These are phyloP conservation scores for Melanerpes formicivorus DNA, from an alignment of 2,113 vertebrate genomes.

Conservation along the genomic window DNA sequence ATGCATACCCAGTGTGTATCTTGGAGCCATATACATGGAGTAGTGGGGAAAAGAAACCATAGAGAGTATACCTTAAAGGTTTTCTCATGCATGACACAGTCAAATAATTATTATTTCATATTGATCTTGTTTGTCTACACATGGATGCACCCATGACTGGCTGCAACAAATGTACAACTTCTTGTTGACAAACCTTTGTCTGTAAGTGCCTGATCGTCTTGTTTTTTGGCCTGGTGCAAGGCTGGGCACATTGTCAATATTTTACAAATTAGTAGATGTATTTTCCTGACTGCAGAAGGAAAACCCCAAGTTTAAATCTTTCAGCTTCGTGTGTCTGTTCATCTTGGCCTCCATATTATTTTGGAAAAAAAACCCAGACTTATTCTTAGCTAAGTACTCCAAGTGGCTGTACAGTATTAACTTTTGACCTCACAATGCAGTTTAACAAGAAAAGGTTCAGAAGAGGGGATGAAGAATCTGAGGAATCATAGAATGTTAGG, in stretches of 20 bases:
- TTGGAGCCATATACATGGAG: not conserved
- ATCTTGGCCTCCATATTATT: not conserved
- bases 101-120: not conserved
- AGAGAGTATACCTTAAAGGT: not conserved
- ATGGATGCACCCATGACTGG: not conserved
- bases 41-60: not conserved
- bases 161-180: not conserved
- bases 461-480: not conserved
- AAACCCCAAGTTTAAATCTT: not conserved
- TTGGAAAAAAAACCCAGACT: not conserved
- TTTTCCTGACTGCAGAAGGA: not conserved
- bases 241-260: not conserved
- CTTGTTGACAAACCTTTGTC: not conserved
- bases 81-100: not conserved
- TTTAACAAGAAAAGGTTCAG: not conserved
- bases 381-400: not conserved
- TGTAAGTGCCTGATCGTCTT: not conserved
- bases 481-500: too few species aligned
- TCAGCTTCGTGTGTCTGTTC: not conserved
- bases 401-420: not conserved
- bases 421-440: not conserved
- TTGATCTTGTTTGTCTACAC: constrained; percentile 5
- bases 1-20: not conserved
- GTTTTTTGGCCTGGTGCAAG: not conserved
- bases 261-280: not conserved